Percentiles rank a stretch among this genome's conserved stretches.
Evolutionary conservation across 2,797 vertebrate species (phyloP).

Genomic region (Lerista edwardsae): DNA sequence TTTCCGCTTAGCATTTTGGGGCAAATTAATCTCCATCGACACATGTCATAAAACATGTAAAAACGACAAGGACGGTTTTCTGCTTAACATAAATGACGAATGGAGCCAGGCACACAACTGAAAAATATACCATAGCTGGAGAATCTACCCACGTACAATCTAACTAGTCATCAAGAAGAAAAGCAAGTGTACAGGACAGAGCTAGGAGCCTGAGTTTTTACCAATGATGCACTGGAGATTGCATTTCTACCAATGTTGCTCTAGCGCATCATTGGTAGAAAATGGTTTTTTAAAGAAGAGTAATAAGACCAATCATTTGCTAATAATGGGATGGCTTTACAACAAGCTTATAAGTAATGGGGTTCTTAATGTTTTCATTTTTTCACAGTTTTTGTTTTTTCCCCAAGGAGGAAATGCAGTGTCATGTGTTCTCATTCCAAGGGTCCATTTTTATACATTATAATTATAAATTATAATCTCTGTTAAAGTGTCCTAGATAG

Average conservation of each 20-base stretch:
- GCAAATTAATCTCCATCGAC: slow-evolving; percentile 26
- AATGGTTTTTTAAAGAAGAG: neutral
- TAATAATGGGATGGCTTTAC: neutral
- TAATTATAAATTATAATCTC: no score
- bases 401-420: no score
- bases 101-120: neutral
- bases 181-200: neutral
- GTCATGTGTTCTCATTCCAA: no score
- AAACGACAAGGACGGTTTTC: neutral
- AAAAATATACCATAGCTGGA: neutral
- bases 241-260: no score
- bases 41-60: neutral
- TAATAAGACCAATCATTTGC: neutral
- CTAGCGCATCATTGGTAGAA: no score
- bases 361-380: no score
- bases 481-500: no score
- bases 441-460: no score
- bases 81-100: slow-evolving; percentile 17
- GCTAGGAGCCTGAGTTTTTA: neutral
- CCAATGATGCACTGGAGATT: no score
- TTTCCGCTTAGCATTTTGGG: slow-evolving; percentile 42
- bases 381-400: no score
- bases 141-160: neutral
- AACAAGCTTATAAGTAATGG: no score
- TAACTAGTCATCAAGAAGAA: neutral